Evolutionary conservation across 2,797 vertebrate genomes (phyloP).

Genomic region (Melopsittacus undulatus): DNA sequence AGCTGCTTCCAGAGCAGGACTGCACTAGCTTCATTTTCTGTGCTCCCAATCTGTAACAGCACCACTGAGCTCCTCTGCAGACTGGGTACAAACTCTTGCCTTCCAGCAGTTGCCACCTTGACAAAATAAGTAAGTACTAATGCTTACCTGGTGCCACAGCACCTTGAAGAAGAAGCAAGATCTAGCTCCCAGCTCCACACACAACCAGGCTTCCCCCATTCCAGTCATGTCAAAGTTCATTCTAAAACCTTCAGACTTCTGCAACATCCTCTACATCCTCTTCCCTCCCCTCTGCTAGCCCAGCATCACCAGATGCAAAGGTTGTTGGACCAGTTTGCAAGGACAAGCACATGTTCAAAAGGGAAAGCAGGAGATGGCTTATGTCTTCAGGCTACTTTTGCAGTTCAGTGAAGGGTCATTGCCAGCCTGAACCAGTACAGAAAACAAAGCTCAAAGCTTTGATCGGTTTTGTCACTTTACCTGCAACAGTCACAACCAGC

Average conservation of each 20-base stretch:
- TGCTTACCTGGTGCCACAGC: background rate
- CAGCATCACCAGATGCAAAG: background rate
- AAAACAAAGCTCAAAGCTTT: background rate
- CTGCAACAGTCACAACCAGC: constrained; percentile 94
- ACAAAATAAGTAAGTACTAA: background rate
- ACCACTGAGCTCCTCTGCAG: background rate
- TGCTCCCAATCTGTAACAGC: background rate
- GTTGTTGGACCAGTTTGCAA: background rate
- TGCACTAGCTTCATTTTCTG: background rate
- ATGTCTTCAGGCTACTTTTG: background rate
- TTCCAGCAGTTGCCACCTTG: background rate
- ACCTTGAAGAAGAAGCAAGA: background rate
- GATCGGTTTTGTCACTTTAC: constrained; percentile 68
- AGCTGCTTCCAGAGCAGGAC: background rate
- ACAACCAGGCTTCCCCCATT: background rate
- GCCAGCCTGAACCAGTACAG: background rate
- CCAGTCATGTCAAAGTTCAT: background rate
- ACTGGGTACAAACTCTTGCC: background rate
- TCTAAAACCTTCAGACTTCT: background rate
- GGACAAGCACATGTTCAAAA: background rate
- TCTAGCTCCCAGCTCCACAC: background rate
- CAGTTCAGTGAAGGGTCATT: background rate
- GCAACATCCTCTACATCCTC: background rate
- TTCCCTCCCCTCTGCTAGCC: background rate
- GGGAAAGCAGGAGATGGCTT: background rate